These are phyloP conservation scores for Zapus hudsonius DNA, from an alignment of 2,113 vertebrate species.

Conservation along the genomic window DNA sequence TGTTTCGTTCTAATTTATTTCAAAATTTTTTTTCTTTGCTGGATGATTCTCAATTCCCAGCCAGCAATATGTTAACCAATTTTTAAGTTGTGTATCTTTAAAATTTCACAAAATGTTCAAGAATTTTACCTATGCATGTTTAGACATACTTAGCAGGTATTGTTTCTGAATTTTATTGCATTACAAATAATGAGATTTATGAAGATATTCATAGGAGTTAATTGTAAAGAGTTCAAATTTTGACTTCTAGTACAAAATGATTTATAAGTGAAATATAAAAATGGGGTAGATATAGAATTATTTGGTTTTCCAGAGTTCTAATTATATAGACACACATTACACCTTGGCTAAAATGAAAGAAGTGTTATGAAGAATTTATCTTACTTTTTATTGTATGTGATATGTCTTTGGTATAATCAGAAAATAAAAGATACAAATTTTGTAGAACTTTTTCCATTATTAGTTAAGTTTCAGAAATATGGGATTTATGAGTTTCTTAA, in stretches of 20 bases:
- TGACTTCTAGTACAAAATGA: background rate
- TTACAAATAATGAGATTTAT: background rate
- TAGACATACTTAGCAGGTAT: background rate
- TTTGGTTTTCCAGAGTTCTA: slow-evolving; percentile 20
- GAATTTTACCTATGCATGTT: slow-evolving; percentile 9
- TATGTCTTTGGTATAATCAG: background rate
- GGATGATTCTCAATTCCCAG: background rate
- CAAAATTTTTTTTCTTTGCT: slow-evolving; percentile 52
- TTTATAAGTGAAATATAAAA: slow-evolving; percentile 13
- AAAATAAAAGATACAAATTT: background rate
- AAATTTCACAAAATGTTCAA: slow-evolving; percentile 1
- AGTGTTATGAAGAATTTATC: background rate
- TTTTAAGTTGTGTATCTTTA: slow-evolving; percentile 61
- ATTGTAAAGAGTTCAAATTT: slow-evolving; percentile 48
- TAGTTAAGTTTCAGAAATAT: slow-evolving; percentile 18
- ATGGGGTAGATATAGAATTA: background rate
- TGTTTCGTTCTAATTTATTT: slow-evolving; percentile 1
- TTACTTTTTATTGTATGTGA: background rate
- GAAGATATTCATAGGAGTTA: slow-evolving; percentile 41
- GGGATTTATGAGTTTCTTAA: background rate
- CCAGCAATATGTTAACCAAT: slow-evolving; percentile 4
- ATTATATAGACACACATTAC: background rate
- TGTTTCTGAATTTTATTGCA: slow-evolving; percentile 14
- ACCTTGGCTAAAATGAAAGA: background rate
- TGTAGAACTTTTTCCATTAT: background rate